Conservation (phyloP, 1,140 invertebrate species). For the Teleopsis dalmanni region DNA sequence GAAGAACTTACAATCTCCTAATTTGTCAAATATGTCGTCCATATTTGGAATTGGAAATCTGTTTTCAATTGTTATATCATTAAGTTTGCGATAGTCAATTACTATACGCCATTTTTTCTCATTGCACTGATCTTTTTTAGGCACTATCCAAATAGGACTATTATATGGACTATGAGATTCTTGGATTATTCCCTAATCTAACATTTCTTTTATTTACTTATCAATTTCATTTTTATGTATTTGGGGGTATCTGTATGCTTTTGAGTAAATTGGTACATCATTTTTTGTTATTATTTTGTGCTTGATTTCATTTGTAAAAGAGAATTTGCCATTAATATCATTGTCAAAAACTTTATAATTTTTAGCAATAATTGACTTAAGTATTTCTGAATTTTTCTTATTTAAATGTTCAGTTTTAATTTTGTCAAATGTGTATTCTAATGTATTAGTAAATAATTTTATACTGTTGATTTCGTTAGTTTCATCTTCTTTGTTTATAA, state of each 20-base stretch:
- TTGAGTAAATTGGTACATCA: slow-evolving; percentile 22
- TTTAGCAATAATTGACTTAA: too few relatives aligned
- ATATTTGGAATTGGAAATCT: slow-evolving; percentile 13
- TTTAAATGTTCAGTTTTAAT: too few relatives aligned
- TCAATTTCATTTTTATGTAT: slow-evolving; percentile 39
- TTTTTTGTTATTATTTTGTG: slow-evolving; percentile 26
- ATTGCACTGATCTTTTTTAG: slow-evolving; percentile 24
- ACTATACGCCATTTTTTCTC: slow-evolving; percentile 34
- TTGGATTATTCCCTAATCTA: slow-evolving; percentile 39
- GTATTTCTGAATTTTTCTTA: too few relatives aligned
- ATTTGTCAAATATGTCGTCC: slow-evolving; percentile 10
- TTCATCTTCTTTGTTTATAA: too few relatives aligned
- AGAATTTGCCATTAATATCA: too few relatives aligned
- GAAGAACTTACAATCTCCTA: slow-evolving; percentile 10
- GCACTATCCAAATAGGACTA: slow-evolving; percentile 10
- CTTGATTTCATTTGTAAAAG: slow-evolving; percentile 6
- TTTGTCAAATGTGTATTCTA: too few relatives aligned
- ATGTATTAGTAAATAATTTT: too few relatives aligned
- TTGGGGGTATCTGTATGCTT: slow-evolving; percentile 36
- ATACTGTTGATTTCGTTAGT: too few relatives aligned
- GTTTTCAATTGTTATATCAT: slow-evolving; percentile 17
- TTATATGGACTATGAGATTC: slow-evolving; percentile 31
- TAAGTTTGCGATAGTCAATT: slow-evolving; percentile 38
- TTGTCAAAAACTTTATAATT: too few relatives aligned
- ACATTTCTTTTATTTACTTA: slow-evolving; percentile 24